Conservation (phyloP, 2,888 invertebrate species). For the Drosophila recens region DNA sequence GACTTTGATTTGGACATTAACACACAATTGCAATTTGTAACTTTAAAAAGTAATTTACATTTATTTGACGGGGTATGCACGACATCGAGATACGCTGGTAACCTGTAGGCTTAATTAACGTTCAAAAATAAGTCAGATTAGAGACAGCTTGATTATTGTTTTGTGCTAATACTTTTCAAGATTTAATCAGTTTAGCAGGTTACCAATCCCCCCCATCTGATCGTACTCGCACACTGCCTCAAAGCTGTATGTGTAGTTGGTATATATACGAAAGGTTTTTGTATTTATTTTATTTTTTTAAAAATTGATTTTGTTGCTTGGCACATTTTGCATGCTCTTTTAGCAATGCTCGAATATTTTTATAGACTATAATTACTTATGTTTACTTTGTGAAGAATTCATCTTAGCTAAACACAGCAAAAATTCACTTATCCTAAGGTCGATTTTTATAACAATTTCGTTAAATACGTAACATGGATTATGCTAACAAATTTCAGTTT, state of each 20-base stretch:
- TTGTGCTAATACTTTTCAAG: not conserved
- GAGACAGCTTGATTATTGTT: not conserved
- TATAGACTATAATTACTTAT: not conserved
- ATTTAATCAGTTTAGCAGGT: constrained; percentile 7
- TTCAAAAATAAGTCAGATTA: not conserved
- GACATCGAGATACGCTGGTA: constrained; percentile 10
- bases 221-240: constrained; percentile 20
- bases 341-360: constrained; percentile 29
- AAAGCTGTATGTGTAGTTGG: constrained; percentile 12
- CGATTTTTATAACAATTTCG: constrained; percentile 27
- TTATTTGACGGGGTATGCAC: constrained; percentile 13
- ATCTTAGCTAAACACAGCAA: constrained; percentile 27
- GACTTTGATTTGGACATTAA: constrained; percentile 11
- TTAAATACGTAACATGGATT: constrained; percentile 36
- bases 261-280: constrained; percentile 23
- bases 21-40: constrained; percentile 26
- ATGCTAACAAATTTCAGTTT: constrained; percentile 26
- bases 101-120: not conserved
- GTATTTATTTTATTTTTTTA: constrained; percentile 6
- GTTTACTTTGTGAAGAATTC: constrained; percentile 6
- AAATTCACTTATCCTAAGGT: constrained; percentile 17
- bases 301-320: constrained; percentile 45
- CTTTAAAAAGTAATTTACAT: constrained; percentile 40
- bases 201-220: constrained; percentile 3
- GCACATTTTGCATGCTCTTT: constrained; percentile 51